Conservation (phyloP, 2,888 invertebrate genomes). For the Didymodactylos carnosus region DNA sequence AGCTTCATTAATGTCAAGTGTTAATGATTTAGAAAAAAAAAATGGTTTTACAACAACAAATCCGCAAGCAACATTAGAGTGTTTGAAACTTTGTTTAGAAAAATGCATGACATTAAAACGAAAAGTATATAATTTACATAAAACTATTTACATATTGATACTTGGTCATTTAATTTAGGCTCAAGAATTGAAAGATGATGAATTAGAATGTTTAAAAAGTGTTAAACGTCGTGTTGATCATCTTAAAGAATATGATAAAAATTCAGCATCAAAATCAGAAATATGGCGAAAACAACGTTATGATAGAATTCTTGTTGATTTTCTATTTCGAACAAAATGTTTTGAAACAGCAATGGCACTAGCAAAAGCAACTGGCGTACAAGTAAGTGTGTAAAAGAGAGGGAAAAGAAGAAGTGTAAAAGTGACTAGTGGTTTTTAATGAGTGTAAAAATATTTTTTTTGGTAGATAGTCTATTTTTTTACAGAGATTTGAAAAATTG, state of each 20-base stretch:
- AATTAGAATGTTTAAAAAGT: constrained; percentile 66
- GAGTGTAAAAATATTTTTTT: no score
- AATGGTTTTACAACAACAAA: no score
- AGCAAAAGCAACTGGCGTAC: constrained; percentile 49
- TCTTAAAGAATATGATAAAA: constrained; percentile 47
- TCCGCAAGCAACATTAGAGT: background rate
- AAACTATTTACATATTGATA: background rate
- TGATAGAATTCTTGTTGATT: constrained; percentile 87
- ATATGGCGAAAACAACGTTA: constrained; percentile 62
- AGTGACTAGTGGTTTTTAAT: no score
- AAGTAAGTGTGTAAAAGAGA: no score
- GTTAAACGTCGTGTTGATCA: constrained; percentile 81
- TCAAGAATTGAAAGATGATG: constrained; percentile 74
- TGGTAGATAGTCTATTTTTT: no score
- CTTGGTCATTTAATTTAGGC: constrained; percentile 38
- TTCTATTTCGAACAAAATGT: constrained; percentile 77
- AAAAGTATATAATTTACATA: background rate
- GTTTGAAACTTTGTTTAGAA: background rate
- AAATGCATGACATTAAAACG: background rate
- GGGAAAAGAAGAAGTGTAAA: no score
- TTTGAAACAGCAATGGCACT: constrained; percentile 76
- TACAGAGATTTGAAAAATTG: no score
- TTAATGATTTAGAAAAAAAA: constrained; percentile 56
- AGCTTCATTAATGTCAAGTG: constrained; percentile 60
- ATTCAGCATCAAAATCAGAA: constrained; percentile 34